These are phyloP conservation scores for Aurelia sp. DNA, from an alignment of 30 jellyfish, hydroid and myxozoan genomes.

Conservation along the genomic window DNA sequence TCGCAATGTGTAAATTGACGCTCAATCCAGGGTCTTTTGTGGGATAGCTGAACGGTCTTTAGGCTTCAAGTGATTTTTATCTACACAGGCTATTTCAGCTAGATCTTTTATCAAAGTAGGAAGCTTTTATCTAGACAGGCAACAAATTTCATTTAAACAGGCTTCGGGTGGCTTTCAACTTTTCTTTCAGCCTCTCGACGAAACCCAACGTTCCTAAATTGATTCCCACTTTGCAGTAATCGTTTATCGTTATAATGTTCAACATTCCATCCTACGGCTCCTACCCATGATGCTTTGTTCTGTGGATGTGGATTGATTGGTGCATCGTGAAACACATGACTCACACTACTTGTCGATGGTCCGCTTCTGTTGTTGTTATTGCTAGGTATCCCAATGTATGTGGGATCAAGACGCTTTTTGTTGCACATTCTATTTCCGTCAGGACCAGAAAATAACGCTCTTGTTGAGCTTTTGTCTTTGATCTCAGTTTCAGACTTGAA, in stretches of 20 bases:
- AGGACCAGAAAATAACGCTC: constrained; percentile 61
- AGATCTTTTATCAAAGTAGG: no score
- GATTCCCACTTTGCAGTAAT: constrained; percentile 9
- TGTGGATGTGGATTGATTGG: constrained; percentile 42
- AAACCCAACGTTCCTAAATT: constrained; percentile 25
- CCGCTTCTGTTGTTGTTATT: not conserved
- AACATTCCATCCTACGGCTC: constrained; percentile 77
- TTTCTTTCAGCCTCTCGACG: constrained; percentile 55
- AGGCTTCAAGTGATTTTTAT: no score
- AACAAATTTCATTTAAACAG: not conserved
- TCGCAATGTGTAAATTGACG: no score
- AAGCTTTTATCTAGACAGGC: no score
- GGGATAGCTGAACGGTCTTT: no score
- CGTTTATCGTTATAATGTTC: constrained; percentile 13
- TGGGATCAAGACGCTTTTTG: constrained; percentile 15
- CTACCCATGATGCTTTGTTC: constrained; percentile 60
- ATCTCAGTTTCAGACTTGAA: not conserved
- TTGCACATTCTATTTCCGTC: constrained; percentile 42
- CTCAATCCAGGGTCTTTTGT: no score
- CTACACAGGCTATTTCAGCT: no score
- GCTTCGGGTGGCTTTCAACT: constrained; percentile 38
- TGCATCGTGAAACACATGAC: constrained; percentile 30
- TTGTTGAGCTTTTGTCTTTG: constrained; percentile 3
- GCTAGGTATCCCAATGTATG: constrained; percentile 31
- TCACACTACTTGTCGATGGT: not conserved